Evolutionary conservation across 2,888 invertebrate genomes (phyloP).

Genomic region (Piscicola geometra): DNA sequence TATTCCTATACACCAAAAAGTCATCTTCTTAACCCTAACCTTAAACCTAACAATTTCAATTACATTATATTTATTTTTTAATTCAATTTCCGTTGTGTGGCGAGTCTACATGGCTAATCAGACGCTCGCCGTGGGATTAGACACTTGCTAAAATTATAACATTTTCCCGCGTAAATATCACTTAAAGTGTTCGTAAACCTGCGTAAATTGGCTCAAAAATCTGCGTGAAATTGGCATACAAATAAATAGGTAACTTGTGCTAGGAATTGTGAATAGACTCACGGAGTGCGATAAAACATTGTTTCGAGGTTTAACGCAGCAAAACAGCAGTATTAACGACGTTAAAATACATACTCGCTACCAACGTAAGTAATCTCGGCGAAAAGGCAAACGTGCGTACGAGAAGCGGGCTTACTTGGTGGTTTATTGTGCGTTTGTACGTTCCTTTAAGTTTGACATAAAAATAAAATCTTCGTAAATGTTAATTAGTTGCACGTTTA

Average conservation of each 20-base stretch:
- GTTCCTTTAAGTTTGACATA: conserved; percentile 2
- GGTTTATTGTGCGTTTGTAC: conserved; percentile 4
- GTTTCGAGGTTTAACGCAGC: conserved; percentile 16
- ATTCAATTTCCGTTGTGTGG: too few relatives aligned
- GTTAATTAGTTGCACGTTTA: too few relatives aligned
- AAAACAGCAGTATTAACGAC: conserved; percentile 12
- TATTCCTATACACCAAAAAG: too few relatives aligned
- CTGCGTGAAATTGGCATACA: conserved; percentile 10
- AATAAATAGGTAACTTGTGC: background rate
- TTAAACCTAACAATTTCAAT: too few relatives aligned
- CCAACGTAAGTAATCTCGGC: conserved; percentile 11
- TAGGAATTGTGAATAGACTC: background rate
- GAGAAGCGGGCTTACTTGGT: background rate
- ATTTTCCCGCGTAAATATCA: conserved; percentile 3
- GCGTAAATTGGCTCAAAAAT: conserved; percentile 1
- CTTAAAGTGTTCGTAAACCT: background rate
- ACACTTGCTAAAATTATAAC: too few relatives aligned
- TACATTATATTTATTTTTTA: too few relatives aligned
- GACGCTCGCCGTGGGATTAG: too few relatives aligned
- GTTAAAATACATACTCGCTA: conserved; percentile 7
- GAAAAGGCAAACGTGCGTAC: conserved; percentile 13
- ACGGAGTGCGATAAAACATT: conserved; percentile 5
- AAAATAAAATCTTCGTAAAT: background rate
- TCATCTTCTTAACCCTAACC: too few relatives aligned
- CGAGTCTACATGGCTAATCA: too few relatives aligned